phyloP scores from a whole-genome alignment of 2,113 vertebrate genomes.

The Erinaceus europaeus region DNA sequence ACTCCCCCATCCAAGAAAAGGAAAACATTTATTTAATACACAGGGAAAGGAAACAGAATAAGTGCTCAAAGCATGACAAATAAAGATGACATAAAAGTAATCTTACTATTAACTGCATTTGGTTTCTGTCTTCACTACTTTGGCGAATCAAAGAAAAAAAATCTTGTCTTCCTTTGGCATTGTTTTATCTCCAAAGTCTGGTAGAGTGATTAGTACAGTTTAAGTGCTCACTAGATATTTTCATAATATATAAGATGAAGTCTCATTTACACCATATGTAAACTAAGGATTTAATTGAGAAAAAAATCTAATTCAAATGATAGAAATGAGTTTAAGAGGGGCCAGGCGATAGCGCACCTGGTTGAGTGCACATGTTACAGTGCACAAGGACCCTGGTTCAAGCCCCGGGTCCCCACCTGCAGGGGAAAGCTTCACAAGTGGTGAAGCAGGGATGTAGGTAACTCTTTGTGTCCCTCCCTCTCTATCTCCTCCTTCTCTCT shows the following conservation, averaged over 20 bases:
- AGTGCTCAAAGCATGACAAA: conserved; percentile 21
- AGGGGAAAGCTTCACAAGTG: too few species aligned
- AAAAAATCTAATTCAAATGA: too few species aligned
- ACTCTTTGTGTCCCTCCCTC: too few species aligned
- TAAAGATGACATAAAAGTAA: background rate
- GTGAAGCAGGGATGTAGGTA: too few species aligned
- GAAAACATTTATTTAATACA: conserved; percentile 22
- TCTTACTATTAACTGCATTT: background rate
- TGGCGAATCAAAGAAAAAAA: background rate
- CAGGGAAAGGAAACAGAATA: background rate
- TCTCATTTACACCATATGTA: background rate
- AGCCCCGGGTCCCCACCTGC: too few species aligned
- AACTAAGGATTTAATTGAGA: too few species aligned
- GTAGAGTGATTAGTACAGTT: background rate
- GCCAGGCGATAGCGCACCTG: too few species aligned
- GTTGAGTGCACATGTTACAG: too few species aligned
- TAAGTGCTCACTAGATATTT: conserved; percentile 22
- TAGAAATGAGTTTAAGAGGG: too few species aligned
- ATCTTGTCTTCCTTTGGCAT: background rate
- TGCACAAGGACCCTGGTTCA: too few species aligned
- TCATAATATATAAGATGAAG: background rate
- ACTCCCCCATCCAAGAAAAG: background rate
- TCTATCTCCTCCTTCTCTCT: too few species aligned
- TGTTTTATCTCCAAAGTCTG: background rate
- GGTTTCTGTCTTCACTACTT: conserved; percentile 16